These are phyloP conservation scores for Trachelus iudaicus DNA, from an alignment of 2,888 invertebrate genomes.

Conservation along the genomic window DNA sequence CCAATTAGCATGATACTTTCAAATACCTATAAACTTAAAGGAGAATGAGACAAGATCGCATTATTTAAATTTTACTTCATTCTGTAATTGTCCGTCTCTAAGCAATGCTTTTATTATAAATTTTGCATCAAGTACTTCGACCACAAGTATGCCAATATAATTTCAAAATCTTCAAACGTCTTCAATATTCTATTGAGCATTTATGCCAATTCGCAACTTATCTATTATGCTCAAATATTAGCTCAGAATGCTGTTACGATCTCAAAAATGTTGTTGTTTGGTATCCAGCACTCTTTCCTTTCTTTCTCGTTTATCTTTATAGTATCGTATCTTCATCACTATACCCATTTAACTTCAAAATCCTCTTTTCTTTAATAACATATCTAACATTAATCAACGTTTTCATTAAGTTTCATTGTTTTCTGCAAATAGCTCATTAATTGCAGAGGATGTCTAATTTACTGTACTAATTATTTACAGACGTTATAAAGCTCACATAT, in stretches of 20 bases:
- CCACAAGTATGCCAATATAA: background rate
- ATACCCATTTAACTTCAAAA: background rate
- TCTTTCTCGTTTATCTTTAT: background rate
- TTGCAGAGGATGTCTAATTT: background rate
- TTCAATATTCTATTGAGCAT: background rate
- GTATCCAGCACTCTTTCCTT: conserved; percentile 4
- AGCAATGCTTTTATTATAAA: background rate
- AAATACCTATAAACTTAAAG: background rate
- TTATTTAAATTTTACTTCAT: background rate
- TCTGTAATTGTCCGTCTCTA: background rate
- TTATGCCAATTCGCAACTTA: background rate
- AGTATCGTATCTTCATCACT: background rate
- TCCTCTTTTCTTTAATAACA: background rate
- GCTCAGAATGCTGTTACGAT: background rate
- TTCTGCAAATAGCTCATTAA: background rate
- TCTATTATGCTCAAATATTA: background rate
- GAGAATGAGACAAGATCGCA: background rate
- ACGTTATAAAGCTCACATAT: background rate
- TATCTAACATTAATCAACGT: background rate
- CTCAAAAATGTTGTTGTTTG: background rate
- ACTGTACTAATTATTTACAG: background rate
- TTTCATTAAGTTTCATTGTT: background rate
- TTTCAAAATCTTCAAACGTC: background rate
- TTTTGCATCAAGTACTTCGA: background rate
- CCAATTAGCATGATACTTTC: too few relatives aligned